phyloP scores from a whole-genome alignment of 2,113 vertebrate genomes.

The Orthonyx spaldingii region DNA sequence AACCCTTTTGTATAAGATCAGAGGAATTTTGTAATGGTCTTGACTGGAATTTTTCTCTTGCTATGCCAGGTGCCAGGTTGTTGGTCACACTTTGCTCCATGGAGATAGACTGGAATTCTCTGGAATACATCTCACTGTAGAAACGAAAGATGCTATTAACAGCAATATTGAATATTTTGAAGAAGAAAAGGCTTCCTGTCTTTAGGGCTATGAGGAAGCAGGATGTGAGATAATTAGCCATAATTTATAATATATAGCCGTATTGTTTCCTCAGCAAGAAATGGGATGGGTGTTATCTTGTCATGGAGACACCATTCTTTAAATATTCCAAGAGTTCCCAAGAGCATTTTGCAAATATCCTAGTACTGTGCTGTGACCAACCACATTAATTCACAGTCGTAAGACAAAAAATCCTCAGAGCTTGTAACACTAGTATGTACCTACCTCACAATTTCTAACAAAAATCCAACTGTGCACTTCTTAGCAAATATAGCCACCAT shows the following conservation, averaged over 20 bases:
- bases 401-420: background rate
- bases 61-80: background rate
- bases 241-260: constrained; percentile 8
- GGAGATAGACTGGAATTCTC: background rate
- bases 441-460: background rate
- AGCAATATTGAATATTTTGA: background rate
- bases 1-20: background rate
- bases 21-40: background rate
- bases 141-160: constrained; percentile 34
- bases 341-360: background rate
- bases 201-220: constrained; percentile 2
- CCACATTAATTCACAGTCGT: background rate
- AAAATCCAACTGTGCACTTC: background rate
- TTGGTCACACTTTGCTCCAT: background rate
- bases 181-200: constrained; percentile 35
- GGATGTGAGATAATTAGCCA: constrained; percentile 38
- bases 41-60: background rate
- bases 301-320: background rate
- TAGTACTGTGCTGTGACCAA: background rate
- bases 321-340: background rate
- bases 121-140: background rate
- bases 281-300: background rate
- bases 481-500: background rate
- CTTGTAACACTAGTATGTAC: background rate
- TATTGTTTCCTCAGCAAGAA: background rate